phyloP scores from a whole-genome alignment of 2,888 invertebrate species.

The Campopleginae sp. region DNA sequence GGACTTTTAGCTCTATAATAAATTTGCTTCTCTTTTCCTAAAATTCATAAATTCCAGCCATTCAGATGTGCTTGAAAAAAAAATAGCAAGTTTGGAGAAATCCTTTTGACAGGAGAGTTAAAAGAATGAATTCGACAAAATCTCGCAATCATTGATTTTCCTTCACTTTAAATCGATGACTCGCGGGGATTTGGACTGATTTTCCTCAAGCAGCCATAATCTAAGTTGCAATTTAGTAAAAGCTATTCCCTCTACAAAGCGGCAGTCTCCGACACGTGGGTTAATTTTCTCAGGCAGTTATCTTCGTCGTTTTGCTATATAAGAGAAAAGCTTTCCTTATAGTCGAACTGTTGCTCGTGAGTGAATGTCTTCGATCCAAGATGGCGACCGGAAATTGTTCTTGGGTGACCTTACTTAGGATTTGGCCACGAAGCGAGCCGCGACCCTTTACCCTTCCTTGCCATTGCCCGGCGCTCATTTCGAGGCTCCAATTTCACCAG shows the following conservation, averaged over 20 bases:
- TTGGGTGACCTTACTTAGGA: constrained; percentile 82
- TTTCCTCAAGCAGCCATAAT: background rate
- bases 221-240: constrained; percentile 43
- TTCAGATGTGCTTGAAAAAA: background rate
- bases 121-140: background rate
- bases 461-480: constrained; percentile 32
- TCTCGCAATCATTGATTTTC: background rate
- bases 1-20: background rate
- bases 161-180: background rate
- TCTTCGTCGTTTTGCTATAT: background rate
- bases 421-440: constrained; percentile 66
- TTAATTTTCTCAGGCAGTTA: constrained; percentile 29
- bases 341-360: constrained; percentile 19
- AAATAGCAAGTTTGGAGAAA: background rate
- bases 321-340: constrained; percentile 17
- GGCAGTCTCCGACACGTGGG: background rate
- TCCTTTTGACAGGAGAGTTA: background rate
- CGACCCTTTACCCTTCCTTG: constrained; percentile 49
- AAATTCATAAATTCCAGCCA: background rate
- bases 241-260: constrained; percentile 3
- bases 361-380: constrained; percentile 72
- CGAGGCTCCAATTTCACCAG: constrained; percentile 51
- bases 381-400: constrained; percentile 83
- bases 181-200: background rate
- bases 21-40: background rate